Evolutionary conservation across 2,797 vertebrate species (phyloP), one percentile per base, ranked within the genome.

Genomic region (Eulemur coronatus): DNA sequence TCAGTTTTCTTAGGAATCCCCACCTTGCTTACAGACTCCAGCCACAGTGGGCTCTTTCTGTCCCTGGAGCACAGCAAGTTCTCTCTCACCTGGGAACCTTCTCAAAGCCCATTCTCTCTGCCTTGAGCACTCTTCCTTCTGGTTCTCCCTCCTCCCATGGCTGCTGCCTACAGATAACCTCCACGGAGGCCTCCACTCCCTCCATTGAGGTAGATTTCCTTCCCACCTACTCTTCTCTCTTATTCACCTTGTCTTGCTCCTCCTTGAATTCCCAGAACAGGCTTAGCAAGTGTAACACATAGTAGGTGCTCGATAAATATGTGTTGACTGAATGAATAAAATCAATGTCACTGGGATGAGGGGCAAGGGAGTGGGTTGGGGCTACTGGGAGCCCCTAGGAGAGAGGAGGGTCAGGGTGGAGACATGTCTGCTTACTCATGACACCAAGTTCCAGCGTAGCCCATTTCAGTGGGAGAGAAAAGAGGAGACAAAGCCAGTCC

Each of bases 11-110:
- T 33, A 11, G 3, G 24, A 7, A n/a, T 87, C 72, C 89, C 73
- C 33, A 2, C 76, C n/a, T 35, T 33, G 59, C 65, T 52, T 30
- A 35, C 3, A 52, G n/a, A 26, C 52, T 59, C 35, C 11, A 13
- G 73, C 63, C 88, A 92, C 95, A 57, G 61, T 48, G 57, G 88
- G 43, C 35, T 61, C 88, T 81, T 87, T 91, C 90, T 82, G 72
- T 76, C n/a, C 30, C 50, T 0, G 5, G 33, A 85, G 84, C 35
- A 22, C 17, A 5, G 35, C 12, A 2, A 28, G 30, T 50, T 35
- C 38, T 22, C 43, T 35, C 41, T 43, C 30, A 6, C 55, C 46
- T 9, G 4, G 2, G 46, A 63, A 52, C 12, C 4, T 81, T 85
- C 78, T 84, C 52, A 15, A 52, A 67, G 12, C 41, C 90, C 33